Conservation (phyloP, 2,888 invertebrate genomes). For the Cynaeus angustus region DNA sequence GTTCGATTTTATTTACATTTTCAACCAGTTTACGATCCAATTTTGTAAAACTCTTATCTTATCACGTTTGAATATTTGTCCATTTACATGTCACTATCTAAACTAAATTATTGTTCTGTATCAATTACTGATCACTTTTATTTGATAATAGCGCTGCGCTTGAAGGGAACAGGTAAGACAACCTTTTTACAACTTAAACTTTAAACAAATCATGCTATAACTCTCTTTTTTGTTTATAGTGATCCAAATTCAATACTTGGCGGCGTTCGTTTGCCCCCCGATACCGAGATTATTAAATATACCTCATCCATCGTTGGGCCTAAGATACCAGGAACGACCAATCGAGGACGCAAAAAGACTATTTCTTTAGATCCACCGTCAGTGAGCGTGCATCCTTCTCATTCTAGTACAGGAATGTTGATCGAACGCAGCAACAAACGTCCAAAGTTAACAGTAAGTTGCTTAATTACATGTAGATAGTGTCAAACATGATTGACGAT, state of each 20-base stretch:
- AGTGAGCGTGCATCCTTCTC: conserved; percentile 75
- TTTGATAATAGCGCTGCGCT: conserved; percentile 77
- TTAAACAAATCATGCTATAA: background rate
- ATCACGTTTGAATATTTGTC: conserved; percentile 40
- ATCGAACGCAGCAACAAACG: conserved; percentile 72
- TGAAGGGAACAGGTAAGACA: conserved; percentile 79
- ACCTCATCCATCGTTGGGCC: conserved; percentile 91
- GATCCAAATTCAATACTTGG: conserved; percentile 89
- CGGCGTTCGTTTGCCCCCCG: conserved; percentile 88
- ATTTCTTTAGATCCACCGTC: conserved; percentile 87
- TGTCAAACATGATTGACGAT: conserved; percentile 22
- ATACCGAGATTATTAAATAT: conserved; percentile 93
- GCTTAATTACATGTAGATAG: conserved; percentile 21
- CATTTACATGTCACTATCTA: conserved; percentile 45
- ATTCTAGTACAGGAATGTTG: conserved; percentile 70
- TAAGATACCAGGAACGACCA: conserved; percentile 88
- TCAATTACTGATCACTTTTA: conserved; percentile 40
- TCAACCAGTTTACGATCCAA: conserved; percentile 3
- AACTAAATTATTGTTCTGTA: conserved; percentile 37
- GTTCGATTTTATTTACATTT: conserved; percentile 36
- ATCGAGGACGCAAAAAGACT: conserved; percentile 90
- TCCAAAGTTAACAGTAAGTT: conserved; percentile 68
- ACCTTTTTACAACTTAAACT: background rate
- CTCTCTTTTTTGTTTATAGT: conserved; percentile 71
- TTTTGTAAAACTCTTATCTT: conserved; percentile 46